phyloP scores from a whole-genome alignment of 2,113 vertebrate species.

The Cygnus atratus region DNA sequence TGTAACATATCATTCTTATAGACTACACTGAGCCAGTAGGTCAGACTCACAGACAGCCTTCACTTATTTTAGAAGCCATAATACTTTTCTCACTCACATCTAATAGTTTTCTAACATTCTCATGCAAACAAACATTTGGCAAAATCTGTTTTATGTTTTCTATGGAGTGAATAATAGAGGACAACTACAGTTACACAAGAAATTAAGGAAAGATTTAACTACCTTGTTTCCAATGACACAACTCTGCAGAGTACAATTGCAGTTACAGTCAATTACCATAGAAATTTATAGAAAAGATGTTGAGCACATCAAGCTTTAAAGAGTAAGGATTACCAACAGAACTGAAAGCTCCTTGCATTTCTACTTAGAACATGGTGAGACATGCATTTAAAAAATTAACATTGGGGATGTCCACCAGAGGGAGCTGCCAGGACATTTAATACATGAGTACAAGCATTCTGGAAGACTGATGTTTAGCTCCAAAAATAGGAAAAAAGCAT shows the following conservation, averaged over 20 bases:
- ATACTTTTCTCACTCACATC: not conserved
- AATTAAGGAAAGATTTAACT: not conserved
- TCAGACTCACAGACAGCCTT: not conserved
- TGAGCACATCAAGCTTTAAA: not conserved
- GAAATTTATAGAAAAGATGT: not conserved
- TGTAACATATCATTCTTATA: not conserved
- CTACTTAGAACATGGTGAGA: fast-evolving
- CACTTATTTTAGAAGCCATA: not conserved
- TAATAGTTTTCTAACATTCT: not conserved
- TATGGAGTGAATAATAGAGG: not conserved
- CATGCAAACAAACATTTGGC: not conserved
- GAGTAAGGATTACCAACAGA: not conserved
- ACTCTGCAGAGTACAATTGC: too few species aligned
- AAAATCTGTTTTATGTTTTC: not conserved
- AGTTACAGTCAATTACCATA: not conserved
- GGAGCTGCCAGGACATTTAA: slow-evolving; percentile 13
- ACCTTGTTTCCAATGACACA: not conserved
- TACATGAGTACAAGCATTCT: fast-evolving
- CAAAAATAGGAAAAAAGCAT: fast-evolving
- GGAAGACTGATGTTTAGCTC: fast-evolving
- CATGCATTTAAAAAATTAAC: fast-evolving
- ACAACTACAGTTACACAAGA: not conserved
- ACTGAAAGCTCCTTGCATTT: not conserved
- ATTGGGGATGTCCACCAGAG: slow-evolving; percentile 7
- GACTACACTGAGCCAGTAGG: not conserved